A percentile compares a stretch with the other conserved stretches of the same genome.
These are phyloP conservation scores for Elgaria multicarinata DNA, from an alignment of 2,113 vertebrate genomes.

Conservation along the genomic window DNA sequence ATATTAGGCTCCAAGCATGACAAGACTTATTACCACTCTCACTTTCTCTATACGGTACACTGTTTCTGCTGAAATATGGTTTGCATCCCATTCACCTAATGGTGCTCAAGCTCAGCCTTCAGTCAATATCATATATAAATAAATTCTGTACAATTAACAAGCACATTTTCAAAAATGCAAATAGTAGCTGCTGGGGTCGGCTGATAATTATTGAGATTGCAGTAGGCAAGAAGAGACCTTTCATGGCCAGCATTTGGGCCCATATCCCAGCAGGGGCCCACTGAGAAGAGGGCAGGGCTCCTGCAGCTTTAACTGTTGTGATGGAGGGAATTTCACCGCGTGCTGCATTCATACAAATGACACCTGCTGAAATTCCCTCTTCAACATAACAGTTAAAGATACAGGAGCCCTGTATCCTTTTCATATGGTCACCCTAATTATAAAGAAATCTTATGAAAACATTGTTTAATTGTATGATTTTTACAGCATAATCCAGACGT, in stretches of 20 bases:
- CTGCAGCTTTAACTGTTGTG: no score
- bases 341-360: no score
- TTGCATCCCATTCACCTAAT: not conserved
- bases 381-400: no score
- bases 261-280: no score
- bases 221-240: not conserved
- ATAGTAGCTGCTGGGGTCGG: not conserved
- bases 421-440: no score
- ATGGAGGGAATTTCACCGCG: no score
- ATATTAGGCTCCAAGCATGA: not conserved
- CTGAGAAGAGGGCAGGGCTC: no score
- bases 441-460: no score
- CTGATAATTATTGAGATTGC: not conserved
- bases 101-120: not conserved
- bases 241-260: not conserved
- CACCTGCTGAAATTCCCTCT: no score
- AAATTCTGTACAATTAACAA: not conserved
- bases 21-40: not conserved
- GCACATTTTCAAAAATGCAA: not conserved
- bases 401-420: no score
- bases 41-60: not conserved
- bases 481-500: no score
- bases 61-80: not conserved
- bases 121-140: not conserved
- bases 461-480: no score